Evolutionary conservation across 2,113 vertebrate genomes (phyloP).

Genomic region (Clarias gariepinus): DNA sequence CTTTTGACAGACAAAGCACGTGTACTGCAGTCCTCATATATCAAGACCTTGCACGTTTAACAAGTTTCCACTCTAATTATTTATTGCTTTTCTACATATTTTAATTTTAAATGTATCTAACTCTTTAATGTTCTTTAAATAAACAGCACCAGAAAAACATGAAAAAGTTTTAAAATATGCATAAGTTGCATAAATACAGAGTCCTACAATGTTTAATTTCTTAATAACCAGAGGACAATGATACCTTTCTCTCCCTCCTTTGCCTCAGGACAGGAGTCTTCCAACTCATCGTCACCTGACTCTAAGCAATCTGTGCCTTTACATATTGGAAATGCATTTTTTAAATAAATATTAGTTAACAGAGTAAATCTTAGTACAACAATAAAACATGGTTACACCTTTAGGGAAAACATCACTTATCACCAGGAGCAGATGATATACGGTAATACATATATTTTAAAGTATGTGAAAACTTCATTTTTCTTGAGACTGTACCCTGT

Average conservation of each 20-base stretch:
- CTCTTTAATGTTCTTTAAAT: neutral
- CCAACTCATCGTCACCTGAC: constrained; percentile 64
- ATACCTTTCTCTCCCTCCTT: constrained; percentile 60
- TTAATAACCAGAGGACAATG: neutral
- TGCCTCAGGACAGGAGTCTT: constrained; percentile 57
- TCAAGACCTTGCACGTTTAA: too few relatives aligned
- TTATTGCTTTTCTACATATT: neutral
- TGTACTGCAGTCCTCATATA: too few relatives aligned
- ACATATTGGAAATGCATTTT: neutral
- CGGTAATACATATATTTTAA: neutral
- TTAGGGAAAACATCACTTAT: neutral
- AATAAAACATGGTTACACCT: neutral
- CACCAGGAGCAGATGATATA: neutral
- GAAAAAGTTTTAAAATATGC: neutral
- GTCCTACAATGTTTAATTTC: neutral
- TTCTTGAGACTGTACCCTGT: constrained; percentile 58
- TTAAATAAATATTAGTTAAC: neutral
- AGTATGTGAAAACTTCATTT: neutral
- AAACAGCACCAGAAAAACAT: neutral
- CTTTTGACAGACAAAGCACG: too few relatives aligned
- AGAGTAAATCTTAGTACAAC: neutral
- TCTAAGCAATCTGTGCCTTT: constrained; percentile 64
- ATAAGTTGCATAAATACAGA: neutral
- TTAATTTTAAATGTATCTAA: neutral
- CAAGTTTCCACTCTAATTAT: neutral